Evolutionary conservation across 2,888 invertebrate species (phyloP), one percentile per base, ranked within the genome.

Genomic region (Euspilapteryx auroguttella): DNA sequence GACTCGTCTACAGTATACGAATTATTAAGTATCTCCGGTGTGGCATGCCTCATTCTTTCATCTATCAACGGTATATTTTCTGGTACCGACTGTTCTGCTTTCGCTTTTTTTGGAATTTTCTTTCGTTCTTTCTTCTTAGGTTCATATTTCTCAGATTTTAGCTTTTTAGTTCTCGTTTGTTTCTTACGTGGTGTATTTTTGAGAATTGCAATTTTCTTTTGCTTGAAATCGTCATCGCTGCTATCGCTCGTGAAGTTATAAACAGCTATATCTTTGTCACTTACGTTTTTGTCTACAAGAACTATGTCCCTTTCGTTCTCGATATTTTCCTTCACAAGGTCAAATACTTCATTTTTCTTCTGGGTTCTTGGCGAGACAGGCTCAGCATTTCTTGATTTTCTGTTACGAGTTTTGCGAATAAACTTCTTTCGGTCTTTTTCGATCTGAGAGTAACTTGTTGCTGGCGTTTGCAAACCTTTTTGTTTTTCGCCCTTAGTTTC

Each of bases 201-300:
- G 23, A 7, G 38, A 11, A 47, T 13, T 15, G 44, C 40, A 6
- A 37, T 37, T 35, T 45, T 54, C 32, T 54, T 54, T 15, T 39
- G 44, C 29, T 49, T 48, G 31, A 65, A 64, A 37, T 59, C 53
- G 17, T 54, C 50, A 32, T 65, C 64, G 13, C 68, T 69, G 32
- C 64, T 69, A n/a, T 62, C 69, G 28, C 57, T 58, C 0, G 57
- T 49, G 24, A 49, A 65, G 32, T 71, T 65, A 32, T 55, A 71
- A 2, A 57, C 35, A 1, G 40, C 42, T 1, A 42, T 10, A n/a
- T 55, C 47, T 10, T 35, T 36, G 13, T 43, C 25, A 8, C 14
- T 21, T 4, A 21, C 26, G 20, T 40, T 44, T 32, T 44, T 55
- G 22, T 55, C 45, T 0, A 34, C 53, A 2, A 56, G 7, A 24